Percentiles rank a stretch among this genome's conserved stretches.
Conservation (phyloP, 2,888 invertebrate species). For the Pegoplata infirma region DNA sequence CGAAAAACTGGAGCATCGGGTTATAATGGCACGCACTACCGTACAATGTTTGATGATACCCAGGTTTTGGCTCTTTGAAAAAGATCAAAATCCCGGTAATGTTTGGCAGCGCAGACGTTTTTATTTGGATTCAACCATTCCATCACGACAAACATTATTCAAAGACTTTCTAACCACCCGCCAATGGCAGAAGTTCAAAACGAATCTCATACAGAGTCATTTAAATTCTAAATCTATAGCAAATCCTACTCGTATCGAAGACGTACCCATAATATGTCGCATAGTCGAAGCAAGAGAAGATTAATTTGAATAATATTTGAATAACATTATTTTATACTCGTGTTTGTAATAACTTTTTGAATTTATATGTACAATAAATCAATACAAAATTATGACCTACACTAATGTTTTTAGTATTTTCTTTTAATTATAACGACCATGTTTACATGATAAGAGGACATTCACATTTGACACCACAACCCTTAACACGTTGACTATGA, state of each 20-base stretch:
- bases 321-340: neutral
- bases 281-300: slow-evolving; percentile 70
- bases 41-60: slow-evolving; percentile 85
- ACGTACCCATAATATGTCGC: slow-evolving; percentile 76
- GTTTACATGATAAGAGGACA: neutral
- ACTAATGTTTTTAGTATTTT: neutral
- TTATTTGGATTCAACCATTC: slow-evolving; percentile 73
- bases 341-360: too few species aligned
- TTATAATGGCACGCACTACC: slow-evolving; percentile 82
- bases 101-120: slow-evolving; percentile 75
- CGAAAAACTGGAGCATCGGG: slow-evolving; percentile 83
- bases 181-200: slow-evolving; percentile 74
- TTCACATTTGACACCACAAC: slow-evolving; percentile 3
- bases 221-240: slow-evolving; percentile 58
- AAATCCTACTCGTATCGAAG: slow-evolving; percentile 69
- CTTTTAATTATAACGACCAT: neutral
- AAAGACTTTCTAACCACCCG: slow-evolving; percentile 70
- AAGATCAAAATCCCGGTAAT: slow-evolving; percentile 75
- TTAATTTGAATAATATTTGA: slow-evolving; percentile 22
- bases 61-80: slow-evolving; percentile 83
- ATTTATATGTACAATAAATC: neutral
- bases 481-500: too few species aligned
- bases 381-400: slow-evolving; percentile 2
- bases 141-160: slow-evolving; percentile 72
- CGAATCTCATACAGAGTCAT: slow-evolving; percentile 66